Percentiles rank a stretch among this genome's conserved stretches.
Evolutionary conservation across 1,140 invertebrate species (phyloP).

Genomic region (Diuraphis noxia): DNA sequence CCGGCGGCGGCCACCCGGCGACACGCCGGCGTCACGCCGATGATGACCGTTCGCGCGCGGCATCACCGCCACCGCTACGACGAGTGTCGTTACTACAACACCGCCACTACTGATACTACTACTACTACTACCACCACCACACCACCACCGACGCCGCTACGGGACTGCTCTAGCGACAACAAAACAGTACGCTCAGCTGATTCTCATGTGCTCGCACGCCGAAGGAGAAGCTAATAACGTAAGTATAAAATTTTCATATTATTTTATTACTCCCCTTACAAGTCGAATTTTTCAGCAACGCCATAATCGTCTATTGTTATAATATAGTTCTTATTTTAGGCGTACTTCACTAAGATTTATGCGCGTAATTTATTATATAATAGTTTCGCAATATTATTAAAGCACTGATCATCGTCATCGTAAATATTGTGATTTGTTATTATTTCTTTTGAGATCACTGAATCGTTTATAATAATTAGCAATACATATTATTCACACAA

Average conservation of each 20-base stretch:
- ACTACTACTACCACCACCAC: background rate
- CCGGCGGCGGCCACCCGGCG: background rate
- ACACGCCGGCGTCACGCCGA: slow-evolving; percentile 26
- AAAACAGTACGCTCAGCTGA: slow-evolving; percentile 38
- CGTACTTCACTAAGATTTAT: no score
- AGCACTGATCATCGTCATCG: no score
- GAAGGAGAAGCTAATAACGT: background rate
- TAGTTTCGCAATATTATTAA: no score
- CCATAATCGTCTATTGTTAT: background rate
- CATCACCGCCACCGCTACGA: background rate
- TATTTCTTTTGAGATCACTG: no score
- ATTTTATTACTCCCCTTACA: background rate
- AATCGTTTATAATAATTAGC: background rate
- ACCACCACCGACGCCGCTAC: background rate
- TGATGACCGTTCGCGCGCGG: background rate
- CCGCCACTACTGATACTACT: background rate
- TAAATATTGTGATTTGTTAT: no score
- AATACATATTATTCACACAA: no score
- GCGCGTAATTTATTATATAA: no score
- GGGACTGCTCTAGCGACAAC: background rate
- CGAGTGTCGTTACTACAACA: slow-evolving; percentile 9
- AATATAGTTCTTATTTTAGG: no score
- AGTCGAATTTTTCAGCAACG: background rate
- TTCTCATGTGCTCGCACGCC: slow-evolving; percentile 44
- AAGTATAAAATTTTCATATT: background rate